Evolutionary conservation across 1,140 invertebrate genomes (phyloP).

Genomic region (Physella acuta): DNA sequence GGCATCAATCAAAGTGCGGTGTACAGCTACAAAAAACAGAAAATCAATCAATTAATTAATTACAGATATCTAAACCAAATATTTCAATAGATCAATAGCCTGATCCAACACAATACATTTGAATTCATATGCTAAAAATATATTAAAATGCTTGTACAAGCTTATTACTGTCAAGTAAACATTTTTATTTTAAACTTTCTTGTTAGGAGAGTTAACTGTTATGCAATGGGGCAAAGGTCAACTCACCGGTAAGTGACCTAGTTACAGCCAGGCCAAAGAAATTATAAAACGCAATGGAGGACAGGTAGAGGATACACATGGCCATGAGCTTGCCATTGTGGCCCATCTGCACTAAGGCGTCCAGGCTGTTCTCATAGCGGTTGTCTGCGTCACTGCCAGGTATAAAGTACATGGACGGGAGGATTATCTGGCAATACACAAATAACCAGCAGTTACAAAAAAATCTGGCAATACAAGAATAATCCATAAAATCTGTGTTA

Average conservation of each 20-base stretch:
- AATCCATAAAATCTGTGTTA: no score
- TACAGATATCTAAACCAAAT: no score
- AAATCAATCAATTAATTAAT: neutral
- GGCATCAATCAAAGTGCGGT: conserved; percentile 56
- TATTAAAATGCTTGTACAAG: no score
- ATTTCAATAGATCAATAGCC: no score
- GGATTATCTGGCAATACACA: conserved; percentile 36
- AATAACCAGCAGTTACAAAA: neutral
- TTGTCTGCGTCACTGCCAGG: conserved; percentile 46
- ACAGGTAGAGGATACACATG: conserved; percentile 51
- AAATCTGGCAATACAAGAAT: neutral
- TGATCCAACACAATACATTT: no score
- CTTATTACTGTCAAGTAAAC: no score
- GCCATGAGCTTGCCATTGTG: conserved; percentile 43
- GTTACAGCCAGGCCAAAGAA: conserved; percentile 56
- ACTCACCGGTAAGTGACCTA: conserved; percentile 53
- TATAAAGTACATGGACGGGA: conserved; percentile 55
- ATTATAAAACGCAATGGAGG: conserved; percentile 56
- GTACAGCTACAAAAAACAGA: conserved; percentile 47
- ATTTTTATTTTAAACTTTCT: no score
- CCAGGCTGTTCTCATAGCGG: conserved; percentile 55
- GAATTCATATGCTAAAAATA: no score
- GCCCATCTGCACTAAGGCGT: conserved; percentile 52
- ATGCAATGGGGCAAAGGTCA: no score
- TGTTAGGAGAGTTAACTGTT: no score